Conservation (phyloP, 2,113 vertebrate genomes). For the Prinia subflava region DNA sequence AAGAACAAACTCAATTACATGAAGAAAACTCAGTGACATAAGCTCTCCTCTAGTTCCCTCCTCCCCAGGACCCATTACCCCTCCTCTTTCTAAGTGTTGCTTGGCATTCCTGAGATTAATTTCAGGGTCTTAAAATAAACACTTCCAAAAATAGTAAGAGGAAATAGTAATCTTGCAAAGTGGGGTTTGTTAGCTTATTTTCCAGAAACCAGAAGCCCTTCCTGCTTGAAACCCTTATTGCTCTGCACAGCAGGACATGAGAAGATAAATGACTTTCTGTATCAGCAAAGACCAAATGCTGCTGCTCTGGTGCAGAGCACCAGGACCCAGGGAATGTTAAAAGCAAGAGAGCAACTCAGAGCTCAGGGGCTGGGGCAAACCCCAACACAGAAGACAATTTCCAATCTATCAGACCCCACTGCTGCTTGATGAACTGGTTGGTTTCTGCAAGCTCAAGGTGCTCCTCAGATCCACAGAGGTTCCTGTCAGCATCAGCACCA, state of each 20-base stretch:
- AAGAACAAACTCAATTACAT: slow-evolving; percentile 67
- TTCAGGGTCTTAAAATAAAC: slow-evolving; percentile 46
- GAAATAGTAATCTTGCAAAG: slow-evolving; percentile 16
- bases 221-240: background rate
- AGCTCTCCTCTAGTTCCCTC: background rate
- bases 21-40: slow-evolving; percentile 38
- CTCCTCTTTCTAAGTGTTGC: background rate
- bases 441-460: background rate
- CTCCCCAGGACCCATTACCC: background rate
- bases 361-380: background rate
- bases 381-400: background rate
- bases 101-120: slow-evolving; percentile 49
- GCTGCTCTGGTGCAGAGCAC: background rate
- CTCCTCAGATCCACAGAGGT: background rate
- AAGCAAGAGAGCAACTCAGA: background rate
- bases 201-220: slow-evolving; percentile 26
- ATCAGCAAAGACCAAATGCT: background rate
- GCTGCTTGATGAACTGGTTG: background rate
- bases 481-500: background rate
- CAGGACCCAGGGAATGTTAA: background rate
- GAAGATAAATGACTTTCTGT: background rate
- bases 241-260: slow-evolving; percentile 8
- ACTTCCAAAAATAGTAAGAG: slow-evolving; percentile 47
- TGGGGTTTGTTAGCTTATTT: slow-evolving; percentile 35
- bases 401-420: background rate